Conservation (phyloP, 2,888 invertebrate genomes). For the Lapara coniferarum region DNA sequence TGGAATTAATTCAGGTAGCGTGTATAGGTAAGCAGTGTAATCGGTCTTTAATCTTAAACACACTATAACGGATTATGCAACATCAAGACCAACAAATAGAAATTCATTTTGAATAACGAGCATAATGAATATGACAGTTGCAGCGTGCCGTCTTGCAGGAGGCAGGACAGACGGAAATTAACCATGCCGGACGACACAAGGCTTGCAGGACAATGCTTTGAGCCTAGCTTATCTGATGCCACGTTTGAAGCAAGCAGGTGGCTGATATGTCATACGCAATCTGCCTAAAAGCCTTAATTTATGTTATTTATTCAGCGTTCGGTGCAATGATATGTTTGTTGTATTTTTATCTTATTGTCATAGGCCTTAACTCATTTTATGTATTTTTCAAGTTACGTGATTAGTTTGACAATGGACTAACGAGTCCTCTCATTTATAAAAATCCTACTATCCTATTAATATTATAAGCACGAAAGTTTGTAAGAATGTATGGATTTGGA, state of each 20-base stretch:
- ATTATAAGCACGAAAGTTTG: too few species aligned
- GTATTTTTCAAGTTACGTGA: too few species aligned
- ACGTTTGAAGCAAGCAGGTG: conserved; percentile 7
- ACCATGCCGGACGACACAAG: conserved; percentile 11
- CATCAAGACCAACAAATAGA: not conserved
- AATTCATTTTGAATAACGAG: conserved; percentile 14
- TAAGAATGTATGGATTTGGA: too few species aligned
- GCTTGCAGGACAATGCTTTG: conserved; percentile 6
- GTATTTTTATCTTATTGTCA: too few species aligned
- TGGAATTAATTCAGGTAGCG: too few species aligned
- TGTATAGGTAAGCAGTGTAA: too few species aligned
- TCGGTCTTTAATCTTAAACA: too few species aligned
- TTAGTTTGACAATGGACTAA: too few species aligned
- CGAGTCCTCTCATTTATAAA: too few species aligned
- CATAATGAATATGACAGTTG: not conserved
- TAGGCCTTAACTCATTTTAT: too few species aligned
- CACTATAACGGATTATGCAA: not conserved
- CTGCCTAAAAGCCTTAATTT: not conserved
- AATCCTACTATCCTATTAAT: too few species aligned
- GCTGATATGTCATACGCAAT: not conserved
- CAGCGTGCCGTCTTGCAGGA: not conserved
- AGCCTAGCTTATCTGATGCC: conserved; percentile 6
- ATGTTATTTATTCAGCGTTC: not conserved
- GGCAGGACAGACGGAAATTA: conserved; percentile 20
- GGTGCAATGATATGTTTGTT: too few species aligned